Base-by-base conservation (phyloP, 2,888 invertebrate genomes). In the Digitonthophagus gazella region DNA sequence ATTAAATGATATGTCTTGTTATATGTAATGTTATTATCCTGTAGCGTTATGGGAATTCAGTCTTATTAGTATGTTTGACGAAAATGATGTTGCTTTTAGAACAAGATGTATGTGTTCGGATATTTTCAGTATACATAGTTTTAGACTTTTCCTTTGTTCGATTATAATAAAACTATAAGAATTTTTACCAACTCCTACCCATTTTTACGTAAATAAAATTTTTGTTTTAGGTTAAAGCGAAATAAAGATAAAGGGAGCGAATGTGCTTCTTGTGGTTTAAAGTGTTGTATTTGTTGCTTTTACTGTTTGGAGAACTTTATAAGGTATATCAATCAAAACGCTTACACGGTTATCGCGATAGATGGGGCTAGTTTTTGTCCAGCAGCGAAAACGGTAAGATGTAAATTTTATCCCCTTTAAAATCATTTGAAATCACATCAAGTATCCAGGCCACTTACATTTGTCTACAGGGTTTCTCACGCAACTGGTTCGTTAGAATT, bases 331-430 rank as follows among this genome's bases (percentile, higher is more conserved):
- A 96, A 96, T 82, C 95, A 96, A 80, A 97, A 97, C 81, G 97
- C 97, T 0, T 97, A 97, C 79, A 96, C 96, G 0, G 93, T 97
- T 64, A 92, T 97, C 71, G 95, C 96, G 6, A 95, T 97, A 76
- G 94, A 95, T 82, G 93, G 96, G 66, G 91, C 91, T 70, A 90
- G 93, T 80, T 97, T 97, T 82, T 97, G 96, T 79, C 91, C 93
- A 76, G 95, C 96, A 56, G 95, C 96, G 65, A 91, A 88, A 78
- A 93, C 92, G 83, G 96, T 96, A 84, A 84, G 86, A 67, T 28
- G 54, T 65, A 1, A 5, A 57, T 1, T 4, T 6, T 11, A 1
- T 16, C 57, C 11, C 11, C 54, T 54, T 2, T n/a, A n/a, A n/a
- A n/a, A n/a, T n/a, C n/a, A n/a, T n/a, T n/a, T n/a, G n/a, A n/a